These are phyloP conservation scores for Chamaea fasciata DNA, from an alignment of 2,113 vertebrate species.

Conservation along the genomic window DNA sequence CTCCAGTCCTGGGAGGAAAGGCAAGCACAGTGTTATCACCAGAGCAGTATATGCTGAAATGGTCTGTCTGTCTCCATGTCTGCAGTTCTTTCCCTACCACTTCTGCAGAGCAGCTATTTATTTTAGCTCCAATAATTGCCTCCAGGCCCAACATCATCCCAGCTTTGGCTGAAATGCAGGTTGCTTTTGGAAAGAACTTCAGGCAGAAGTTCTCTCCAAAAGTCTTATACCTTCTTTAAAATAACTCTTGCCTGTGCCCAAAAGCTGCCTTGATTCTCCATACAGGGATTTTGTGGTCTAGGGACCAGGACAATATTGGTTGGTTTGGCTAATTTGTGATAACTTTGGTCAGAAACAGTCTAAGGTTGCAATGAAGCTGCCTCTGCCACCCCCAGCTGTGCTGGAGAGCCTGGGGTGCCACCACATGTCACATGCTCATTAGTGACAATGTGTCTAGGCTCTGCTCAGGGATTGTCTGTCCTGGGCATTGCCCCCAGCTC, in stretches of 20 bases:
- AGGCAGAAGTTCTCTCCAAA: no score
- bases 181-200: slow-evolving; percentile 1
- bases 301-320: not conserved
- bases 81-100: not conserved
- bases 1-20: not conserved
- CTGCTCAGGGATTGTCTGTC: not conserved
- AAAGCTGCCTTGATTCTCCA: not conserved
- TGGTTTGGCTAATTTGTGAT: not conserved
- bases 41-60: not conserved
- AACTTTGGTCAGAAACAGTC: not conserved
- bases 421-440: not conserved
- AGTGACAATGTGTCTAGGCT: not conserved
- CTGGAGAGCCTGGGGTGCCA: not conserved
- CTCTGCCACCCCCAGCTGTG: not conserved
- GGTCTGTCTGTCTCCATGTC: not conserved
- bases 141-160: not conserved
- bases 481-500: not conserved
- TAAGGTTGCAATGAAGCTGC: not conserved
- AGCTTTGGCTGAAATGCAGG: not conserved
- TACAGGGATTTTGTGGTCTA: not conserved
- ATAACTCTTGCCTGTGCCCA: not conserved
- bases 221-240: not conserved
- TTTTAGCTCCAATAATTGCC: not conserved
- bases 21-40: not conserved
- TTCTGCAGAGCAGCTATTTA: not conserved